These are phyloP conservation scores for Eristalis intricaria DNA, from an alignment of 2,888 invertebrate genomes.

Conservation along the genomic window DNA sequence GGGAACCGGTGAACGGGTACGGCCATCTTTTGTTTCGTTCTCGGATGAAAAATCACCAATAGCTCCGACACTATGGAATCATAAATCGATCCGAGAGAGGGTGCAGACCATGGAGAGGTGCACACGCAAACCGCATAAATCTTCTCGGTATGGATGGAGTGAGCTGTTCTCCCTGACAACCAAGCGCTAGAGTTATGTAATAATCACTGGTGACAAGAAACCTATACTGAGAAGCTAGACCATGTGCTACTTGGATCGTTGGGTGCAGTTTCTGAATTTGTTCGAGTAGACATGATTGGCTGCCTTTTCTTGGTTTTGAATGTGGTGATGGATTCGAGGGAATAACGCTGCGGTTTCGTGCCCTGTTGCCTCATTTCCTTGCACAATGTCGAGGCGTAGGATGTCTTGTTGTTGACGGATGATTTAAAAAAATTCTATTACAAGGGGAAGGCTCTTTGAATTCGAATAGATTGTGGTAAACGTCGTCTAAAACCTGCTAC, in stretches of 20 bases:
- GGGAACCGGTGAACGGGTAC: neutral
- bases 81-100: slow-evolving; percentile 36
- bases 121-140: slow-evolving; percentile 9
- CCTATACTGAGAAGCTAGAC: neutral
- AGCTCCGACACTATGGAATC: slow-evolving; percentile 45
- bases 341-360: no score
- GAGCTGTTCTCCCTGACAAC: slow-evolving; percentile 18
- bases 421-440: no score
- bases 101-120: neutral
- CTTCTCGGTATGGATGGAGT: slow-evolving; percentile 1
- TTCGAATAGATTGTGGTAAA: no score
- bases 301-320: no score
- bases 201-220: neutral
- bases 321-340: no score
- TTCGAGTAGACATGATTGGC: no score
- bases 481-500: no score
- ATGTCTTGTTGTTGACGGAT: no score
- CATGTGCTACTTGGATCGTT: neutral
- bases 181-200: neutral
- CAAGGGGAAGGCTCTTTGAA: no score
- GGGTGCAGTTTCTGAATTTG: no score
- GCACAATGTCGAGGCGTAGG: no score
- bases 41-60: slow-evolving; percentile 46
- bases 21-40: slow-evolving; percentile 6
- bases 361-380: no score